Base-by-base conservation (phyloP, 1,140 invertebrate species). In the Muscidifurax raptorellus region DNA sequence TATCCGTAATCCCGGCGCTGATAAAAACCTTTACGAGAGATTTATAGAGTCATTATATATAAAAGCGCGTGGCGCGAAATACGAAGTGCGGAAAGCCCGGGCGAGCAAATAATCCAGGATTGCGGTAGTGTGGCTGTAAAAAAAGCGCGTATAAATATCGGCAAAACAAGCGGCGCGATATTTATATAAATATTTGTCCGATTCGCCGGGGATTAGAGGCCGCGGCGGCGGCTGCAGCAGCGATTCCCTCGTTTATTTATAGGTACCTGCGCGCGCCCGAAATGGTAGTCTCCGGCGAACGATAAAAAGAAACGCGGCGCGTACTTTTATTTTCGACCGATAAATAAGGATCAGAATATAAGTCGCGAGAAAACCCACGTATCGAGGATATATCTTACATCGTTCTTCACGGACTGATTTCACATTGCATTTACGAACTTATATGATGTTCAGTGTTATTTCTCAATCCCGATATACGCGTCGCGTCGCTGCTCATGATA, bases 21-120 rank as follows among this genome's bases (percentile, higher is more conserved):
- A 80, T 80, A 80, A 80, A 71, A 80, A 71, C 64, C 69, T 80
- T 80, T 80, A 80, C 79, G 36, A 15, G 79, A 80, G 79, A 80
- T 80, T 80, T 80, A 80, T 80, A 80, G 77, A 79, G 79, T 80
- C 32, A 80, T 69, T 71, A 80, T 71, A 80, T 71, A 80, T 47
- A 80, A 80, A 64, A 13, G 77, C 77, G 59, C 30, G 75, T 0
- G 25, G 27, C 28, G 30, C 77, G 44, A 67, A 67, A 66, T 66
- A 67, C 77, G 52, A 67, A 79, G 52, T 67, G 77, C 30, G 77
- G 77, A 79, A 79, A 79, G 77, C 52, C 32, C n/a, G n/a, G 40
- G 30, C 18, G 79, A 47, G 36, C 64, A 47, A 80, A 47, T 80
- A 80, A 80, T 80, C 79, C 79, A 25, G 79, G 79, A 71, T 80